Evolutionary conservation across 1,140 invertebrate genomes (phyloP).

Genomic region (Cryptotermes secundus): DNA sequence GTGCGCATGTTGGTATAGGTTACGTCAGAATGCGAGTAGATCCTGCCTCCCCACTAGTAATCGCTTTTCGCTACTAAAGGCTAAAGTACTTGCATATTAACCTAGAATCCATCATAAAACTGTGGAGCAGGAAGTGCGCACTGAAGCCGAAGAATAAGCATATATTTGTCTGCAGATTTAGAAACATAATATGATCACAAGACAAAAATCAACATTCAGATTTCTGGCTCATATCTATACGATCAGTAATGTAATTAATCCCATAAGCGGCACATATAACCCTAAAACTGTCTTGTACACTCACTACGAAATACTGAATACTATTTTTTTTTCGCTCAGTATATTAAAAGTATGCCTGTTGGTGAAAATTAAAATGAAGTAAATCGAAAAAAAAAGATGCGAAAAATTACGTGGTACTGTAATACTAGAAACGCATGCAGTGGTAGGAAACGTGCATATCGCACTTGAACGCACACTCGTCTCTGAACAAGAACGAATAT

Average conservation of each 20-base stretch:
- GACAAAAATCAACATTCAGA: background rate
- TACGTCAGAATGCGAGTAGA: background rate
- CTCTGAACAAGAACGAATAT: background rate
- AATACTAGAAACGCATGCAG: too few relatives aligned
- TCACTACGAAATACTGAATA: too few relatives aligned
- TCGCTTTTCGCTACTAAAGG: background rate
- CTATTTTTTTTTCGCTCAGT: too few relatives aligned
- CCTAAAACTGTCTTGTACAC: too few relatives aligned
- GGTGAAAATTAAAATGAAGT: too few relatives aligned
- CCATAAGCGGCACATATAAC: too few relatives aligned
- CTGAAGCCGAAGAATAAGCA: background rate
- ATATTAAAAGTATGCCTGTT: too few relatives aligned
- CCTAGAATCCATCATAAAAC: background rate
- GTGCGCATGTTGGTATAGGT: too few relatives aligned
- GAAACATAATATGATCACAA: background rate
- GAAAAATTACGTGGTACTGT: too few relatives aligned
- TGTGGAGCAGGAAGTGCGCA: background rate
- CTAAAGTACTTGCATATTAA: background rate
- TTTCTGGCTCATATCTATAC: background rate
- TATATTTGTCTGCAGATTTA: background rate
- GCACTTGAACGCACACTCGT: background rate
- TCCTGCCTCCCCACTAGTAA: background rate
- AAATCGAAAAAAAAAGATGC: too few relatives aligned
- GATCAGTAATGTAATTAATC: too few relatives aligned
- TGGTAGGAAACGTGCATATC: too few relatives aligned